Conservation (phyloP, 2,113 vertebrate genomes). For the Propithecus coquereli region DNA sequence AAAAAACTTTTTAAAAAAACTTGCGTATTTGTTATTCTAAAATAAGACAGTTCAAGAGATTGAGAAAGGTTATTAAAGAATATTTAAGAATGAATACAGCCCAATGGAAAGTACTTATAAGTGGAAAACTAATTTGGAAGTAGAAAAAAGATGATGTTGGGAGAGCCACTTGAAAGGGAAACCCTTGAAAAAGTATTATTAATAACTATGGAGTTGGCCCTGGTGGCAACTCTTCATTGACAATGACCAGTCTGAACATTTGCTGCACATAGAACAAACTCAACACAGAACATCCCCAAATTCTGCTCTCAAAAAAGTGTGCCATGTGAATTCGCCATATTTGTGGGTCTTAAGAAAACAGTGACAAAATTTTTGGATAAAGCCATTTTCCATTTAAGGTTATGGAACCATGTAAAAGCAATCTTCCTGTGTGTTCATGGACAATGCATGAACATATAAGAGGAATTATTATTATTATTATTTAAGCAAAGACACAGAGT, state of each 20-base stretch:
- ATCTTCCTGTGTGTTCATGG: neutral
- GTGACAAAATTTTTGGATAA: neutral
- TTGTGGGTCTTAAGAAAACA: neutral
- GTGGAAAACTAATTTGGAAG: neutral
- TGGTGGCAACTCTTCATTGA: neutral
- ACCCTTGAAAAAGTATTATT: neutral
- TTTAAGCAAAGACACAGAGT: neutral
- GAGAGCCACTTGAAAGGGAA: neutral
- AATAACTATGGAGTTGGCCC: neutral
- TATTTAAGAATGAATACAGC: neutral
- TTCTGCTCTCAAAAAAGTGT: neutral
- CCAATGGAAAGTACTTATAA: neutral
- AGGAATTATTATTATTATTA: neutral
- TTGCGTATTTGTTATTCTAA: slow-evolving; percentile 10
- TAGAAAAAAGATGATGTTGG: neutral
- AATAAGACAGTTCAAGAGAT: neutral
- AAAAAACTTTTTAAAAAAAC: neutral
- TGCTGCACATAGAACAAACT: neutral
- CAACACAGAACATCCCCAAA: neutral
- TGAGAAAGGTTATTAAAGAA: slow-evolving; percentile 9
- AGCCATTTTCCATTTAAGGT: neutral
- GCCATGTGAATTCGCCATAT: neutral
- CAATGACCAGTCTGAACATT: neutral
- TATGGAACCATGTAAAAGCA: slow-evolving; percentile 19
- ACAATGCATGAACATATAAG: neutral